These are phyloP conservation scores for Aspidoscelis tigris DNA, from an alignment of 2,113 vertebrate species.

Conservation along the genomic window DNA sequence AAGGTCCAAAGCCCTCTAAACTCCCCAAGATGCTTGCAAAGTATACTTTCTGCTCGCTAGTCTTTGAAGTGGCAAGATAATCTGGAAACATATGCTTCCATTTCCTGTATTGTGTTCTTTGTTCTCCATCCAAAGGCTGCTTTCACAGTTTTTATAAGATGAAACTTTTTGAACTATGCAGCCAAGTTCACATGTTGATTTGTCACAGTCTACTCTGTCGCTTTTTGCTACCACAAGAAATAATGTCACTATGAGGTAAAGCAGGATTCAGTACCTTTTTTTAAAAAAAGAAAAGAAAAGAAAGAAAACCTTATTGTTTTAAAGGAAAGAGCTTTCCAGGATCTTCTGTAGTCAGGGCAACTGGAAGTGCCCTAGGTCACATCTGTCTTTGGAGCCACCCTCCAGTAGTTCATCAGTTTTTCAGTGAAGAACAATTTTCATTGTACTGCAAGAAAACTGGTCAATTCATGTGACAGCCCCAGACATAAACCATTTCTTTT, in stretches of 20 bases:
- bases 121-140: neutral
- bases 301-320: constrained; percentile 25
- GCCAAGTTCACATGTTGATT: neutral
- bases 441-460: constrained; percentile 31
- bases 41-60: neutral
- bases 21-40: neutral
- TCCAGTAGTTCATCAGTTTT: constrained; percentile 29
- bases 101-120: neutral
- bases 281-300: no score
- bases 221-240: constrained; percentile 32
- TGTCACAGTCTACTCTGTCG: neutral
- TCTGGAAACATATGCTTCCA: neutral
- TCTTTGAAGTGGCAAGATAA: neutral
- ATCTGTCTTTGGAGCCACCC: constrained; percentile 24
- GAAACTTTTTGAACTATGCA: rapidly evolving
- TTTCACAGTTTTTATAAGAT: neutral
- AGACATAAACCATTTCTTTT: constrained; percentile 56
- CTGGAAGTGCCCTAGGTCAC: constrained; percentile 53
- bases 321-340: constrained; percentile 46
- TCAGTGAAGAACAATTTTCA: constrained; percentile 58
- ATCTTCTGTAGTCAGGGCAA: constrained; percentile 38
- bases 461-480: constrained; percentile 53
- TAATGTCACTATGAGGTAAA: constrained; percentile 15
- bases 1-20: neutral
- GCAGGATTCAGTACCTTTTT: neutral